Evolutionary conservation across 2,888 invertebrate species (phyloP), one percentile per base, ranked within the genome.

Genomic region (Melipona beecheii): DNA sequence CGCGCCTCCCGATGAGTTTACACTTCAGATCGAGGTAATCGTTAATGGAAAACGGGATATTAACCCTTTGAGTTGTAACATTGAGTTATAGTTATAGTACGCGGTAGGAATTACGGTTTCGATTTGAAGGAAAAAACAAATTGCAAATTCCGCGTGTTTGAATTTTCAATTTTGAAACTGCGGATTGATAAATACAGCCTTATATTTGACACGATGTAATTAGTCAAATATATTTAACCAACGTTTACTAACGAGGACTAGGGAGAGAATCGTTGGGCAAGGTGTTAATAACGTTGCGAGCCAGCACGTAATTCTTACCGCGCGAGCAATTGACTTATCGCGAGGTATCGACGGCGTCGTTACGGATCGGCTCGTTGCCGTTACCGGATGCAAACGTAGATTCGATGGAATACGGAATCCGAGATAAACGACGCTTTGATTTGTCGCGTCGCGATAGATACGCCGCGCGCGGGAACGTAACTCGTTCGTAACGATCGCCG

Each of bases 11-110:
- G 75, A 75, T 81, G 75, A 75, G 56, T 62, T 49, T 69, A 73
- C 72, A 62, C 27, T 76, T 81, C 36, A 21, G 31, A 31, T 24
- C 56, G 27, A 31, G 60, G n/a, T 43, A 21, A 62, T 31, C 52
- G 76, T 60, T 81, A 81, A 81, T 83, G 82, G 56, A 83, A 43
- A 56, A 58, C 36, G 62, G 76, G 69, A 64, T 81, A 81, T 75
- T 75, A 43, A 43, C 43, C 1, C 43, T 43, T 43, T 43, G 43
- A 43, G 43, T 43, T 43, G 9, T 43, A 43, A 43, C 0, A 9
- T 43, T 31, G 31, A 4, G 31, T 31, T 31, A 4, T 31, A 31
- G 31, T n/a, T n/a, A n/a, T 31, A 4, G 4, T 4, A 31, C 31
- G 31, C 4, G 31, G 31, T 31, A 31, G 3, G 31, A 31, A 31